Conservation (phyloP, 2,113 vertebrate species). For the Prinia subflava region DNA sequence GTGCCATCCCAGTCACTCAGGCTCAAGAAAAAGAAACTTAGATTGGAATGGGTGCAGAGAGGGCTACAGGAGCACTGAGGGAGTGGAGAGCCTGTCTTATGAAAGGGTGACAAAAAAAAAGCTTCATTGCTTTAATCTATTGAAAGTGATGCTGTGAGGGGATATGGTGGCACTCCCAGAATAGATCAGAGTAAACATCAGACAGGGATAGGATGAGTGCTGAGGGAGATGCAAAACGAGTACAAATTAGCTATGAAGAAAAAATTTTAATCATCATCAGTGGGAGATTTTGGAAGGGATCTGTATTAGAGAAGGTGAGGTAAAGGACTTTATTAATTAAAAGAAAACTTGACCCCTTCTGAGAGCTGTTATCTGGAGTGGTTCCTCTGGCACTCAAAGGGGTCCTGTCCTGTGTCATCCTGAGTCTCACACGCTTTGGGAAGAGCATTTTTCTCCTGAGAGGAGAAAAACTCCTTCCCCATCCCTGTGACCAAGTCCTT, state of each 20-base stretch:
- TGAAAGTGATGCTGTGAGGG: neutral
- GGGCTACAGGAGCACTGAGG: neutral
- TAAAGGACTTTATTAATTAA: neutral
- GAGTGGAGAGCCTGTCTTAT: neutral
- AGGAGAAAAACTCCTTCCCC: neutral
- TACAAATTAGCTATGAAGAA: neutral
- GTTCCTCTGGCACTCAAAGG: neutral
- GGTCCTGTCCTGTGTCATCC: neutral
- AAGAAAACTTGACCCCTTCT: neutral
- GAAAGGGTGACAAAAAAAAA: slow-evolving; percentile 15
- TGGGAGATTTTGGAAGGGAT: neutral
- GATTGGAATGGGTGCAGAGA: slow-evolving; percentile 18
- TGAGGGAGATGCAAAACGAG: neutral
- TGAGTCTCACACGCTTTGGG: neutral
- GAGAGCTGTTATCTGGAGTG: neutral
- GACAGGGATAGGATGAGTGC: neutral
- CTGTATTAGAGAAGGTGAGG: neutral
- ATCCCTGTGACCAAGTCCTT: neutral
- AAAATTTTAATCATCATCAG: neutral
- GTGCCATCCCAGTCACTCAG: neutral
- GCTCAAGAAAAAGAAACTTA: neutral
- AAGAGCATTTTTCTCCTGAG: neutral
- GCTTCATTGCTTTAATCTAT: slow-evolving; percentile 18
- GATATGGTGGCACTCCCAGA: slow-evolving; percentile 14
- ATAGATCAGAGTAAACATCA: slow-evolving; percentile 38